phyloP scores from a whole-genome alignment of 2,888 invertebrate species.

The Pycnomerus fuliginosus region DNA sequence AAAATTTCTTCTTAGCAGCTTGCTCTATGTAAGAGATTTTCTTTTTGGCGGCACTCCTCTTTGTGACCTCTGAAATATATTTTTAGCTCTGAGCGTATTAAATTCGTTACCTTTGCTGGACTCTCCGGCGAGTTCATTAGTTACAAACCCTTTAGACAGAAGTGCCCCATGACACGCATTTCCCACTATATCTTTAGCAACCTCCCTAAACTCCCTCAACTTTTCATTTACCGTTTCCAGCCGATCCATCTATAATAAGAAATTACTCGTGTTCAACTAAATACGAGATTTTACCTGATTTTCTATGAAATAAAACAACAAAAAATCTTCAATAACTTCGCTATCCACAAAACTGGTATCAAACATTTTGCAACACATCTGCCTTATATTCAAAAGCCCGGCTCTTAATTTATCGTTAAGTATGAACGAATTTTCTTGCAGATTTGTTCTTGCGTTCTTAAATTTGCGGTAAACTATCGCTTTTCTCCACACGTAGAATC shows the following conservation, averaged over 20 bases:
- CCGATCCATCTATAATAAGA: constrained; percentile 53
- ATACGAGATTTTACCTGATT: constrained; percentile 57
- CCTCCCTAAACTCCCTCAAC: constrained; percentile 54
- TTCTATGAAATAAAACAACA: constrained; percentile 71
- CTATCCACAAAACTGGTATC: constrained; percentile 64
- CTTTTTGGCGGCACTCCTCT: constrained; percentile 25
- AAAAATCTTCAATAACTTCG: constrained; percentile 53
- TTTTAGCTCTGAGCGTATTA: neutral
- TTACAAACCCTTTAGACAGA: constrained; percentile 73
- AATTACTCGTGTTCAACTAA: constrained; percentile 1
- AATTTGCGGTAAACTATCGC: constrained; percentile 68
- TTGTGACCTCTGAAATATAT: neutral
- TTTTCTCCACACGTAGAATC: constrained; percentile 42
- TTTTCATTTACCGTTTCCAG: constrained; percentile 44
- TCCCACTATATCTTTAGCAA: constrained; percentile 61
- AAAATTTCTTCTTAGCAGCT: constrained; percentile 79
- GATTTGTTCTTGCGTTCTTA: constrained; percentile 57
- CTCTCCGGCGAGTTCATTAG: constrained; percentile 60
- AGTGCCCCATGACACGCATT: constrained; percentile 77
- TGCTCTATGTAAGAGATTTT: constrained; percentile 78
- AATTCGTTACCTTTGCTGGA: constrained; percentile 33
- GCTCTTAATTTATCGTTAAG: constrained; percentile 70
- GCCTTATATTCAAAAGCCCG: constrained; percentile 70
- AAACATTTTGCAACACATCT: constrained; percentile 66
- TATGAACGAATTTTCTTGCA: constrained; percentile 72